Conservation (phyloP, 2,113 vertebrate species). For the Coryphaenoides rupestris region DNA sequence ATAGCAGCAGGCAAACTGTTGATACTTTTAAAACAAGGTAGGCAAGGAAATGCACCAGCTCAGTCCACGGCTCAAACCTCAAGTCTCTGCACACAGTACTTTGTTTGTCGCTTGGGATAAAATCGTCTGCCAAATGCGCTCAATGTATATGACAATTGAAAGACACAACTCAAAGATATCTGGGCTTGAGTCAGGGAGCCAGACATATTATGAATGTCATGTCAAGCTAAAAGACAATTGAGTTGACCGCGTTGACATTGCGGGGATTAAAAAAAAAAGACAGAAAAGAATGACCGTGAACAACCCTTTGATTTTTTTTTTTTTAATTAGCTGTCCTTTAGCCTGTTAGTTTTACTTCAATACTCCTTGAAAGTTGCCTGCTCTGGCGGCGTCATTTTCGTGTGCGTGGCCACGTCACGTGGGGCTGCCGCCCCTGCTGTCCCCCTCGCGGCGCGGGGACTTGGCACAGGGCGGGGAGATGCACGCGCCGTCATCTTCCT, state of each 20-base stretch:
- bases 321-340: constrained; percentile 3
- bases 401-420: constrained; percentile 51
- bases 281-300: background rate
- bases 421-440: constrained; percentile 6
- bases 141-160: background rate
- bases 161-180: background rate
- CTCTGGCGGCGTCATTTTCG: no score
- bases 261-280: background rate
- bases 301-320: constrained; percentile 2
- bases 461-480: constrained; percentile 49
- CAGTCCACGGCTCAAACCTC: background rate
- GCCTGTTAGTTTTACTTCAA: background rate
- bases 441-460: constrained; percentile 42
- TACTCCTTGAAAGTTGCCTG: no score
- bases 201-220: background rate
- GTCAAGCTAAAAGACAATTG: background rate
- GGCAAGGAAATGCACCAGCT: background rate
- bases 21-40: background rate
- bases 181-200: background rate
- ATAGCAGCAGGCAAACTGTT: background rate
- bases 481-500: no score
- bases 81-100: background rate
- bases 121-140: no score
- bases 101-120: no score
- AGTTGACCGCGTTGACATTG: no score